Percentiles rank a stretch among this genome's conserved stretches.
Conservation (phyloP, 1,140 invertebrate species). For the Watersipora subatra region DNA sequence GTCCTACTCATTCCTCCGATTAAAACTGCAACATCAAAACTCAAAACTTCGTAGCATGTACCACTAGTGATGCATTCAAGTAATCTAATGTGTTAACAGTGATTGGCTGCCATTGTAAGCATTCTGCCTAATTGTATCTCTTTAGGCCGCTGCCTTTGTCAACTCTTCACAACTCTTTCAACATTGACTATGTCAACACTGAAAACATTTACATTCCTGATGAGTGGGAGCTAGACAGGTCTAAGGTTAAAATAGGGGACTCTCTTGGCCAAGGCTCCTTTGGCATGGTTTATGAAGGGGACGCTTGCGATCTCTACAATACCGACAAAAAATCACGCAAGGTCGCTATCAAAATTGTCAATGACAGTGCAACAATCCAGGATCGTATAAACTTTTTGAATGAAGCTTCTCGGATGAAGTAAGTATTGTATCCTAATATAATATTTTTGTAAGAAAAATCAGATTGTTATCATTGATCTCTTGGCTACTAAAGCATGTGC, state of each 20-base stretch:
- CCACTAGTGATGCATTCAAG: too few relatives aligned
- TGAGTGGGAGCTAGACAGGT: constrained; percentile 84
- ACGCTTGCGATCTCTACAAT: constrained; percentile 44
- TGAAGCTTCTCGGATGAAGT: constrained; percentile 93
- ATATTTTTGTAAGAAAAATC: too few relatives aligned
- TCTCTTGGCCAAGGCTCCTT: constrained; percentile 89
- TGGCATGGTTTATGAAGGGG: constrained; percentile 77
- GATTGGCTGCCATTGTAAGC: too few relatives aligned
- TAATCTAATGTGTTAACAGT: too few relatives aligned
- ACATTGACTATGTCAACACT: neutral
- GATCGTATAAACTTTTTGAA: constrained; percentile 86
- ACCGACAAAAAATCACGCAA: constrained; percentile 43
- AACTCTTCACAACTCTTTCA: neutral
- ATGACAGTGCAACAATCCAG: constrained; percentile 67
- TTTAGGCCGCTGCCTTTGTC: neutral
- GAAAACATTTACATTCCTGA: constrained; percentile 50
- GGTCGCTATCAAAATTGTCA: constrained; percentile 90
- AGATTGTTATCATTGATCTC: too few relatives aligned
- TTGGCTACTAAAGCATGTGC: too few relatives aligned
- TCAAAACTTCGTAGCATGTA: too few relatives aligned
- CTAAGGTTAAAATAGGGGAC: constrained; percentile 61
- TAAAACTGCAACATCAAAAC: too few relatives aligned
- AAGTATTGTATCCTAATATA: too few relatives aligned
- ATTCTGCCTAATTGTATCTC: too few relatives aligned
- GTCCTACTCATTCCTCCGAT: too few relatives aligned